Evolutionary conservation across 2,797 vertebrate species (phyloP).

Genomic region (Rhinichthys osculus): DNA sequence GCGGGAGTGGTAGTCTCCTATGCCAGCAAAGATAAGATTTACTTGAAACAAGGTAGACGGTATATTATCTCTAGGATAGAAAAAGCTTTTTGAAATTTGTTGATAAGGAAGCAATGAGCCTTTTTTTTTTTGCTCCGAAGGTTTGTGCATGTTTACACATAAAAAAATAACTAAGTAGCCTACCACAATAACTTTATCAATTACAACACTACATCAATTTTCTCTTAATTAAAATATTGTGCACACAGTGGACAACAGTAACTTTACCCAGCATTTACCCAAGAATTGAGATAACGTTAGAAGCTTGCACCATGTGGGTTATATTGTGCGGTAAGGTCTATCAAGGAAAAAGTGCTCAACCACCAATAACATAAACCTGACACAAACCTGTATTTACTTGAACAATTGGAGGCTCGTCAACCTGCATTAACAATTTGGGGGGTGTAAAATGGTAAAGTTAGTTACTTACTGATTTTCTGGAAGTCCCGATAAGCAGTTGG

Average conservation of each 20-base stretch:
- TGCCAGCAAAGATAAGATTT: neutral
- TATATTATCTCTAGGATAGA: neutral
- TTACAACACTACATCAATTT: neutral
- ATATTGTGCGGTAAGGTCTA: neutral
- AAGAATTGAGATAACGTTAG: neutral
- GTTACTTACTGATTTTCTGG: neutral
- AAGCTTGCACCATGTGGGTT: neutral
- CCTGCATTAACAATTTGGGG: neutral
- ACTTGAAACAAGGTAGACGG: neutral
- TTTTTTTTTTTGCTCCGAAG: neutral
- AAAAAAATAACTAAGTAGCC: neutral
- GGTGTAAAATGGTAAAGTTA: too few relatives aligned
- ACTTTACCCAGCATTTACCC: constrained; percentile 1
- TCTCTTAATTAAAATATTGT: neutral
- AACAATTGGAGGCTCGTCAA: neutral
- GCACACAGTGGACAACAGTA: neutral
- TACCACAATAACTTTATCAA: neutral
- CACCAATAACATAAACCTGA: neutral
- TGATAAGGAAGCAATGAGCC: neutral
- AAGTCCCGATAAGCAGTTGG: neutral
- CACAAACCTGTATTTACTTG: neutral
- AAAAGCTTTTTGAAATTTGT: neutral
- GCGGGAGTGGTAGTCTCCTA: neutral
- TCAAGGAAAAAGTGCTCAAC: neutral
- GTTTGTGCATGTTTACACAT: neutral